Base-by-base conservation (phyloP, 2,888 invertebrate species). In the Tipula helvola region DNA sequence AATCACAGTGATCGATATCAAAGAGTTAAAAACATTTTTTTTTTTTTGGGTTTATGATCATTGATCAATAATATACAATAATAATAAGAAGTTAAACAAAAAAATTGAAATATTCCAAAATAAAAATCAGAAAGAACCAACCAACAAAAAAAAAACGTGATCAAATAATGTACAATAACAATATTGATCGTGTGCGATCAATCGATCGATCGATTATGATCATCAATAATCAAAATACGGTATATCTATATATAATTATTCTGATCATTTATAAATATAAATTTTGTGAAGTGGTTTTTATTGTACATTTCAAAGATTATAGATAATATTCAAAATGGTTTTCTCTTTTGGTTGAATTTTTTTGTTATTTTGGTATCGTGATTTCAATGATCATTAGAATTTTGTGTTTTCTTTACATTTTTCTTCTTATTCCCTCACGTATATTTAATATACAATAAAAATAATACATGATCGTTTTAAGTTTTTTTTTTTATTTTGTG, bases 121-220 rank as follows among this genome's bases (percentile, higher is more conserved):
- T 8, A 41, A 41, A 41, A 41, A 10, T 41, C 41, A 41, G 41
- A 10, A 10, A 41, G 41, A 41, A 41, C 41, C 28, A 28, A 28
- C 28, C 28, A 28, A 28, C 28, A 41, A 41, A 52, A 52, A 16
- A 57, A 52, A 71, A 71, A 18, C 71, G 71, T 71, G 71, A 71
- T 71, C 71, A 71, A 10, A 71, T 71, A 71, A 71, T 71, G 28
- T 71, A 71, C 71, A 71, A 71, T 71, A 71, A 71, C 71, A 71
- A 71, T 71, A 84, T 84, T 84, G 84, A 84, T 84, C 84, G 84
- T 84, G 84, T 84, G 84, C 84, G 84, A 84, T 84, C 84, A 84
- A 84, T 84, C 84, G 84, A 84, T 84, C 84, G 84, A 84, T 84
- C 84, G 84, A 84, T 39, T 84, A 84, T 71, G 71, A 71, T 71